Base-by-base conservation (phyloP, 2,888 invertebrate genomes). In the Lamproptera curius region DNA sequence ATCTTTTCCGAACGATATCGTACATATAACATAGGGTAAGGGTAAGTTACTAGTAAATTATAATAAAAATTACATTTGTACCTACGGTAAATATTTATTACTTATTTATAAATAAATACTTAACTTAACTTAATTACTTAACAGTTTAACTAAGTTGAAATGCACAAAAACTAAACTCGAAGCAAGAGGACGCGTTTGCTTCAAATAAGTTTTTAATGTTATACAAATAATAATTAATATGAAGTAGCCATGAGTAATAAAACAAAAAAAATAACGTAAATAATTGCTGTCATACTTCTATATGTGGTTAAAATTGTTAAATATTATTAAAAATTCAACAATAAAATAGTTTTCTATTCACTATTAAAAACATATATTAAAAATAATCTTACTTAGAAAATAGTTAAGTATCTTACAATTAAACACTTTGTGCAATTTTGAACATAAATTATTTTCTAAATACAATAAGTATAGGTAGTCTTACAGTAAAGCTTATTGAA, bases 111-210 rank as follows among this genome's bases (percentile, higher is more conserved):
- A n/a, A n/a, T n/a, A n/a, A n/a, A n/a, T n/a, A n/a, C n/a, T n/a
- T n/a, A n/a, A n/a, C n/a, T n/a, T n/a, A n/a, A n/a, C n/a, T n/a
- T n/a, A n/a, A n/a, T n/a, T n/a, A n/a, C n/a, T n/a, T n/a, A n/a
- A n/a, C n/a, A n/a, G n/a, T n/a, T n/a, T n/a, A n/a, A n/a, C n/a
- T n/a, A n/a, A n/a, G n/a, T n/a, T n/a, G n/a, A n/a, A n/a, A n/a
- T n/a, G n/a, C n/a, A n/a, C n/a, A n/a, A n/a, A n/a, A n/a, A n/a
- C 50, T 67, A 70, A 73, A 74, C 70, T 58, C 72, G 71, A 73
- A 75, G 70, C 81, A 84, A 81, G 84, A 84, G 84, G 84, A 84
- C 84, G 83, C 76, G 55, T 77, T 82, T 83, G 79, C 71, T 76
- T 59, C 71, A 77, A 52, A 75, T 70, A 64, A 71, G 67, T 46